Base-by-base conservation (phyloP, 2,888 invertebrate genomes). In the Pteria penguin region DNA sequence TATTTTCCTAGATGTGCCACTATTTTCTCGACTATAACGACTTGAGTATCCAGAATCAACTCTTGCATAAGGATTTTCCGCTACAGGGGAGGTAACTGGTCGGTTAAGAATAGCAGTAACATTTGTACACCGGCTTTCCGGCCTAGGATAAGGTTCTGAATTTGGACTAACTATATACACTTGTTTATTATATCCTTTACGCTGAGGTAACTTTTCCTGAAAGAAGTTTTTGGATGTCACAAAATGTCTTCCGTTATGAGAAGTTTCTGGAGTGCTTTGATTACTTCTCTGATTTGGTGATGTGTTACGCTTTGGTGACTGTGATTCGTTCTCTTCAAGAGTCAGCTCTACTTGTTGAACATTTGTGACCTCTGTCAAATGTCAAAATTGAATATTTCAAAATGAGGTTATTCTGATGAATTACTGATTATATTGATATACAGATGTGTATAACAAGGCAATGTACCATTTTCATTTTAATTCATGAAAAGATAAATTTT, bases 11-110 rank as follows among this genome's bases (percentile, higher is more conserved):
- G 66, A 45, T 58, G 67, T 68, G 24, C 66, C 76, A 72, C 76
- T 76, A n/a, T 57, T 60, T 22, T 52, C 52, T 24, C 79, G 76
- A 67, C 80, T 81, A 36, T 67, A 77, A 26, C 77, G 62, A 68
- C 83, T 83, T 11, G 68, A 74, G 75, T 83, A 83, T n/a, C 81
- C 83, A 5, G 83, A 83, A 62, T 82, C 82, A 54, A 79, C 45
- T 22, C 63, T 66, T 18, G 45, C 72, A 58, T 65, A 72, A 22
- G 57, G 72, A 29, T 72, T 65, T 22, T 72, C 65, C 27, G 36
- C 36, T 31, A 58, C 55, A 33, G 72, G 36, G 29, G 65, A 57
- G n/a, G 58, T 65, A 45, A 45, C 45, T 14, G 45, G 45, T 57
- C 33, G 57, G 22, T 72, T 65, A 22, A 72, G n/a, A 14, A 55